Evolutionary conservation across 2,113 vertebrate species (phyloP), one percentile per base, ranked within the genome.

Genomic region (Nothocercus nigrocapillus): DNA sequence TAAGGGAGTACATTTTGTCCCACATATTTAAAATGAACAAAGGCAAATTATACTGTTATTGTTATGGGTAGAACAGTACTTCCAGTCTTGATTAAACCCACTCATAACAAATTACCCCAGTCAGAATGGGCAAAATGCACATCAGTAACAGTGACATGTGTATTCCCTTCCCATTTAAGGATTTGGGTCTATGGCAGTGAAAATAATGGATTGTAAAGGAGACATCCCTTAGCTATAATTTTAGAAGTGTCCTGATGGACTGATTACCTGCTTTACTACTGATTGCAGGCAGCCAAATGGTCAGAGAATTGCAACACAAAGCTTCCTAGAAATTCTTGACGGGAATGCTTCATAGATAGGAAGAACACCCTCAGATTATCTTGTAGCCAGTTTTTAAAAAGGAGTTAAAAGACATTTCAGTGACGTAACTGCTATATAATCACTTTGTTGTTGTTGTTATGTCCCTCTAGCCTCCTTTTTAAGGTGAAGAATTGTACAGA

Each of bases 1-100:
- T 70, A 88, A 85, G 38, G 85, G n/a, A 70, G 75, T 80, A 93
- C 25, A 89, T 74, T 93, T 82, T 93, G 44, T 76, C 49, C 58
- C 11, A 56, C 14, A 42, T 73, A 70, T 94, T 79, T 80, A 70
- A 88, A 87, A 87, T 49, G 18, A 85, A 53, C 36, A 62, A 44
- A 85, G 85, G 38, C 79, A 85, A 91, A 85, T 80, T 5, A 19
- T 30, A 8, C 24, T 74, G 63, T 67, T 78, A 80, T 80, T 89
- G 19, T 76, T 70, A 59, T 77, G 68, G 20, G 11, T 70, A 85
- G 70, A 80, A 63, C 22, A 42, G 70, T 67, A 83, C 15, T 93
- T 89, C 53, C 40, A 91, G 27, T 40, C 54, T 75, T 73, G 27
- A 62, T 89, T 80, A 88, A 91, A 32, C 24, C 38, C 47, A 63